Evolutionary conservation across 2,888 invertebrate genomes (phyloP).

Genomic region (Catocala sponsa): DNA sequence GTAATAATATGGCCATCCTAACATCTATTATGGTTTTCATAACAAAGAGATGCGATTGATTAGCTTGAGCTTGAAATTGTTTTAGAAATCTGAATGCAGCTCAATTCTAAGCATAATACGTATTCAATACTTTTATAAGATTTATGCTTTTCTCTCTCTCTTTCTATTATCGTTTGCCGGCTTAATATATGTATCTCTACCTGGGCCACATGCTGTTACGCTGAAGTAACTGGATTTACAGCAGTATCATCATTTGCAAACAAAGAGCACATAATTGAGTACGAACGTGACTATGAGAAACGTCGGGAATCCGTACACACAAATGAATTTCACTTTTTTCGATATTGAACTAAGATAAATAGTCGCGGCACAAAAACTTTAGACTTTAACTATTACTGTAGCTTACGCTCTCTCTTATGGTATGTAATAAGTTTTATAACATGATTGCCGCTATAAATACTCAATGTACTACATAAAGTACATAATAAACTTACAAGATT

Average conservation of each 20-base stretch:
- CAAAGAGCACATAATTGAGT: constrained; percentile 27
- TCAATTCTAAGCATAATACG: not conserved
- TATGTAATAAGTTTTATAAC: not conserved
- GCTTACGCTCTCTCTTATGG: constrained; percentile 17
- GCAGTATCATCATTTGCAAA: constrained; percentile 34
- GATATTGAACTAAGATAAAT: constrained; percentile 37
- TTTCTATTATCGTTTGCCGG: too few relatives aligned
- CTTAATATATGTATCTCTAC: constrained; percentile 5
- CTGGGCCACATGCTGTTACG: constrained; percentile 23
- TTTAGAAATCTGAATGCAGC: not conserved
- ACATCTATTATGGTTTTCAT: too few relatives aligned
- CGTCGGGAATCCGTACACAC: constrained; percentile 33
- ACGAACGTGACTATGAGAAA: constrained; percentile 26
- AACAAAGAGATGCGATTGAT: too few relatives aligned
- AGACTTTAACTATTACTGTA: constrained; percentile 11
- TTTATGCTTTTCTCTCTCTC: too few relatives aligned
- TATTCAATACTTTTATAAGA: too few relatives aligned
- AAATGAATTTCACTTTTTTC: constrained; percentile 59
- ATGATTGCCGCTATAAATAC: too few relatives aligned
- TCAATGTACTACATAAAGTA: too few relatives aligned
- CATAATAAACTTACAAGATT: too few relatives aligned
- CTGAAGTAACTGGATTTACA: constrained; percentile 25
- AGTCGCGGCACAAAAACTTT: constrained; percentile 13
- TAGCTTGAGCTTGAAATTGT: too few relatives aligned
- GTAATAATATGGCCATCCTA: too few relatives aligned